These are phyloP conservation scores for Altica lythri DNA, from an alignment of 2,888 invertebrate genomes.

Conservation along the genomic window DNA sequence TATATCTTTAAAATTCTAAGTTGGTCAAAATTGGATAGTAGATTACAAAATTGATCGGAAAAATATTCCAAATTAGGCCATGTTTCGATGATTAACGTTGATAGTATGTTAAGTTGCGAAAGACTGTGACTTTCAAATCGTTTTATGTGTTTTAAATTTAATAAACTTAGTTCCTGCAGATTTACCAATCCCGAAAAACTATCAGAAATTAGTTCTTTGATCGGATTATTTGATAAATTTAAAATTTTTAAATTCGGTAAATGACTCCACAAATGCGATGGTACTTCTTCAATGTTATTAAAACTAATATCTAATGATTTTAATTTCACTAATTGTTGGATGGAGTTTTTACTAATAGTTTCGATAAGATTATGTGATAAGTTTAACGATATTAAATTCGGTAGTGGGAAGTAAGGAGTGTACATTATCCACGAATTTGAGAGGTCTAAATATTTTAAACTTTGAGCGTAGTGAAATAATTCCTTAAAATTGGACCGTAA, in stretches of 20 bases:
- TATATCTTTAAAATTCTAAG: conserved; percentile 77
- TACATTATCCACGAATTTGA: conserved; percentile 77
- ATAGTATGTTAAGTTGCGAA: conserved; percentile 71
- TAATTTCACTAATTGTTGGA: conserved; percentile 72
- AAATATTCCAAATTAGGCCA: conserved; percentile 74
- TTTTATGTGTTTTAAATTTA: conserved; percentile 73
- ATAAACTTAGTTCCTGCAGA: conserved; percentile 75
- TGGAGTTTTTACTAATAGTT: conserved; percentile 70
- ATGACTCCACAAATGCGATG: conserved; percentile 74
- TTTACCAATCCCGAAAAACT: conserved; percentile 73
- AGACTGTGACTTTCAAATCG: conserved; percentile 77
- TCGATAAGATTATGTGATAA: conserved; percentile 78
- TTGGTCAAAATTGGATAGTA: conserved; percentile 73
- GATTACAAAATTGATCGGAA: conserved; percentile 66
- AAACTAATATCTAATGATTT: conserved; percentile 76
- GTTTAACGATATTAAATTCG: conserved; percentile 78
- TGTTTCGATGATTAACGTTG: conserved; percentile 72
- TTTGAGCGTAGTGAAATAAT: conserved; percentile 83
- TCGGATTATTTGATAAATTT: conserved; percentile 82
- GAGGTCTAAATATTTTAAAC: conserved; percentile 76
- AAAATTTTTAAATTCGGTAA: conserved; percentile 74
- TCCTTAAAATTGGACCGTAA: conserved; percentile 86
- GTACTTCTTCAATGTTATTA: conserved; percentile 76
- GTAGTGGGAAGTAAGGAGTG: conserved; percentile 77
- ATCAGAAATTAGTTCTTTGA: conserved; percentile 72